Evolutionary conservation across 1,140 invertebrate genomes (phyloP).

Genomic region (Acromyrmex heyeri): DNA sequence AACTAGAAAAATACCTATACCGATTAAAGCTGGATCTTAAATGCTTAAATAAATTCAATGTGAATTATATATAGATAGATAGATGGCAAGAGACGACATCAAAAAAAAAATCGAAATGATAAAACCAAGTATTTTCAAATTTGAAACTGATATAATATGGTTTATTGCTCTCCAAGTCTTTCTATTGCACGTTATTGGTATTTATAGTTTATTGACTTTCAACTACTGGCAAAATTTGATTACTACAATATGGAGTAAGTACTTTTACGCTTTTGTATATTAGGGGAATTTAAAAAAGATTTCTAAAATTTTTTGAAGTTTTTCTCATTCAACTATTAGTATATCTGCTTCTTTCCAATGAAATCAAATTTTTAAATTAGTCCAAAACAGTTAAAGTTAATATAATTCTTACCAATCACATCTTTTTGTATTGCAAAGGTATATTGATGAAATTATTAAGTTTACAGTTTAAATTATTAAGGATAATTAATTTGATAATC

Average conservation of each 20-base stretch:
- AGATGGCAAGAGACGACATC: neutral
- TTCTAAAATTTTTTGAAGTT: neutral
- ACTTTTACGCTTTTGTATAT: neutral
- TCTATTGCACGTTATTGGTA: constrained; percentile 18
- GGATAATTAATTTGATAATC: no score
- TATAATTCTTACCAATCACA: no score
- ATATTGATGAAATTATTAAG: no score
- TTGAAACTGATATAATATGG: constrained; percentile 51
- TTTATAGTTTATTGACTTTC: constrained; percentile 49
- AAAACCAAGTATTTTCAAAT: neutral
- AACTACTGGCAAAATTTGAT: constrained; percentile 19
- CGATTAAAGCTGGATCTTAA: no score
- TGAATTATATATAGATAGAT: no score
- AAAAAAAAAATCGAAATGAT: neutral
- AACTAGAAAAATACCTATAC: no score
- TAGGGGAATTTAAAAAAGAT: neutral
- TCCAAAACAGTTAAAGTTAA: neutral
- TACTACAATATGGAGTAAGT: constrained; percentile 56
- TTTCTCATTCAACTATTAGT: neutral
- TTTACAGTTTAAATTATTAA: no score
- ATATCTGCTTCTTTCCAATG: neutral
- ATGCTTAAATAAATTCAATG: no score
- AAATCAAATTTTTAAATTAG: neutral
- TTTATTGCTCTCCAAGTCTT: neutral
- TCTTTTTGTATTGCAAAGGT: no score